phyloP scores from a whole-genome alignment of 2,113 vertebrate genomes.

The Petaurus breviceps region DNA sequence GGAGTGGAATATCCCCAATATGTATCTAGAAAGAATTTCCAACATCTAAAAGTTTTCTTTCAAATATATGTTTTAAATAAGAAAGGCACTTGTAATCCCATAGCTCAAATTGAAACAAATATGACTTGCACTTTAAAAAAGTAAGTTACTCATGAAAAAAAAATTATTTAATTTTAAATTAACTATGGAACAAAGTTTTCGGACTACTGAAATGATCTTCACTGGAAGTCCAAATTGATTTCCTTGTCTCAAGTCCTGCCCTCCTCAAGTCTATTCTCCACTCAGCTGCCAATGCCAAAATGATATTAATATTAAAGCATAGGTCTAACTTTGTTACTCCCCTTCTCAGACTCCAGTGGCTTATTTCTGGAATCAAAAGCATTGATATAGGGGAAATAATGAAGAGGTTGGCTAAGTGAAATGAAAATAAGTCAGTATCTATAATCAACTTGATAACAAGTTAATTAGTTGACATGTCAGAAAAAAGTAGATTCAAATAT shows the following conservation, averaged over 20 bases:
- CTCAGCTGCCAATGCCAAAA: not conserved
- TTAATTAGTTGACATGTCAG: not conserved
- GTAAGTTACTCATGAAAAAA: not conserved
- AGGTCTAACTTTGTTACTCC: not conserved
- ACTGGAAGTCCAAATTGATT: not conserved
- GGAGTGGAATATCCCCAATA: not conserved
- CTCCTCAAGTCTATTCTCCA: not conserved
- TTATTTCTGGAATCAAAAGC: not conserved
- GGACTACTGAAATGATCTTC: not conserved
- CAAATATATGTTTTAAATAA: not conserved
- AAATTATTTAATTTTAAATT: not conserved
- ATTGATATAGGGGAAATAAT: not conserved
- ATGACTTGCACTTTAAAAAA: accelerated
- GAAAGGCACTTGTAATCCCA: not conserved
- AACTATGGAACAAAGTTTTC: accelerated
- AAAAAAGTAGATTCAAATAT: not conserved
- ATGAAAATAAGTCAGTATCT: not conserved
- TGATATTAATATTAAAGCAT: too few species aligned
- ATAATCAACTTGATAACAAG: not conserved
- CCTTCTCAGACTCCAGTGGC: not conserved
- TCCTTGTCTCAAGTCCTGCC: not conserved
- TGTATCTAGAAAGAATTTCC: not conserved
- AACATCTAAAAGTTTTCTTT: not conserved
- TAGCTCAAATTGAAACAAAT: not conserved
- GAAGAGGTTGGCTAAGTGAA: not conserved